These are phyloP conservation scores for Psittacula echo DNA, from an alignment of 2,797 vertebrate genomes.

Conservation along the genomic window DNA sequence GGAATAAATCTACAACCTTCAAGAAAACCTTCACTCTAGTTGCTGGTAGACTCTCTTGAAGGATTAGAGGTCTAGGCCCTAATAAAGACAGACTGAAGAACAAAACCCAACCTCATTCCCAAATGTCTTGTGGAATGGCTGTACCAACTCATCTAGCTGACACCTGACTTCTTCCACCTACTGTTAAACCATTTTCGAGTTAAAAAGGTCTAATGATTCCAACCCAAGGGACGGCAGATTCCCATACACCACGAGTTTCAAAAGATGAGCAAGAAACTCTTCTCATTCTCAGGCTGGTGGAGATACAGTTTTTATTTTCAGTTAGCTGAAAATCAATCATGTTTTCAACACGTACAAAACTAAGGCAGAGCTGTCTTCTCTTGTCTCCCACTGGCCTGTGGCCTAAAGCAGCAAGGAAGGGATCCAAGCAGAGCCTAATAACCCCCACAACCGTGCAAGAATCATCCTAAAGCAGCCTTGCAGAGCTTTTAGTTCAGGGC, in stretches of 20 bases:
- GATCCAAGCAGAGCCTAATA: slow-evolving; percentile 35
- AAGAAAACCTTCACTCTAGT: neutral
- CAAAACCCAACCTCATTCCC: neutral
- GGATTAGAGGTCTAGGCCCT: neutral
- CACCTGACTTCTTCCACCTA: neutral
- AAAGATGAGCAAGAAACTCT: neutral
- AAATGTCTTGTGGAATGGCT: neutral
- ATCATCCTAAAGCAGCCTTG: neutral
- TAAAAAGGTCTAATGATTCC: neutral
- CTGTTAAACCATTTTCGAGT: neutral
- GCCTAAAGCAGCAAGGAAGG: slow-evolving; percentile 20
- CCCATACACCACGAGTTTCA: neutral
- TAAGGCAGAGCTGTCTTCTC: slow-evolving; percentile 35
- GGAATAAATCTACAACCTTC: neutral
- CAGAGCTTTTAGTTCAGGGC: neutral
- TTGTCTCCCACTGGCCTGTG: slow-evolving; percentile 5
- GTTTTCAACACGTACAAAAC: slow-evolving; percentile 2
- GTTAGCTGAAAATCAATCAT: slow-evolving; percentile 21
- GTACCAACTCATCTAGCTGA: neutral
- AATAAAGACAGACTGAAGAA: neutral
- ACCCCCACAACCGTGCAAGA: neutral
- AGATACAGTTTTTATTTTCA: neutral
- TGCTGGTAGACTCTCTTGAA: neutral
- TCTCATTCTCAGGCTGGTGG: neutral
- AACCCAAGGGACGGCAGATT: neutral